phyloP scores from a whole-genome alignment of 2,797 vertebrate genomes.

The Linurgus olivaceus region DNA sequence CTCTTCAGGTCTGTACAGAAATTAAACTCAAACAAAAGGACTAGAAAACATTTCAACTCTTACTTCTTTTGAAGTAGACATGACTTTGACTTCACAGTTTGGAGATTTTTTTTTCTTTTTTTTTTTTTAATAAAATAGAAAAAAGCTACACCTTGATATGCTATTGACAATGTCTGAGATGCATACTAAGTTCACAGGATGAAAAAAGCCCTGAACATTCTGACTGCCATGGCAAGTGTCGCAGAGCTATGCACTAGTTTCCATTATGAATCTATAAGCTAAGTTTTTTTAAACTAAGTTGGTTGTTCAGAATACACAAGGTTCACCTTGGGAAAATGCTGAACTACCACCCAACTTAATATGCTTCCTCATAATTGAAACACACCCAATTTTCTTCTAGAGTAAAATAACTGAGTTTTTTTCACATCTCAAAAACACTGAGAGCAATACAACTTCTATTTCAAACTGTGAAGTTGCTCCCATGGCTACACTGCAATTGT shows the following conservation, averaged over 20 bases:
- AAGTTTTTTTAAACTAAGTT: not conserved
- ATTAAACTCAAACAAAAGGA: not conserved
- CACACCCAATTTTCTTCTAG: accelerated
- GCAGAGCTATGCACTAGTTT: not conserved
- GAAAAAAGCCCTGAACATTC: not conserved
- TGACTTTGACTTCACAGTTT: not conserved
- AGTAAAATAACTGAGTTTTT: not conserved
- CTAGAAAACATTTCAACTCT: not conserved
- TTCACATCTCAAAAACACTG: not conserved
- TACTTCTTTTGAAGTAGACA: not conserved
- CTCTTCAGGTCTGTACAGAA: not conserved
- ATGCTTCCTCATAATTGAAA: not conserved
- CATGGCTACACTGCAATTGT: not conserved
- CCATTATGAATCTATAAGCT: not conserved
- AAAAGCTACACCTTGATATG: not conserved
- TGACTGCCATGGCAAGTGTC: not conserved
- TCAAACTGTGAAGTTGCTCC: not conserved
- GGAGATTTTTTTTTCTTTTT: not conserved
- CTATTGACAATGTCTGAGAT: not conserved
- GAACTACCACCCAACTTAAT: not conserved
- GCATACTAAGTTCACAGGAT: not conserved
- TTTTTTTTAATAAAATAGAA: not conserved
- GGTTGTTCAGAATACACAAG: not conserved
- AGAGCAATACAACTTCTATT: not conserved
- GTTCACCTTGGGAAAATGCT: not conserved